Evolutionary conservation across 92 coral and sea anemone genomes (phyloP), one percentile per base, ranked within the genome.

Genomic region (Epizoanthus fatuus): DNA sequence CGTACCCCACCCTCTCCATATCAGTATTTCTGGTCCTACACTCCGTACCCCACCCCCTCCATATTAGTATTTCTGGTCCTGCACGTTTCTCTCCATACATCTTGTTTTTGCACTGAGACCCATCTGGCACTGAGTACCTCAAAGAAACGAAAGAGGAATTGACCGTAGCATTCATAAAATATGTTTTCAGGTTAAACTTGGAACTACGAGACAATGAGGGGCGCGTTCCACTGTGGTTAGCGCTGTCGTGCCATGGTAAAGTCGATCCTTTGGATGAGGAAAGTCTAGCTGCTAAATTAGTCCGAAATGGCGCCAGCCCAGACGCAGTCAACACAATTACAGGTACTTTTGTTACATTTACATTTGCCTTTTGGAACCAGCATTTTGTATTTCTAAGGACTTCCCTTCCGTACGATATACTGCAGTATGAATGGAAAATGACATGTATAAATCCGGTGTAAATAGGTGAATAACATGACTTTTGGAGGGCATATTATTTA

Each of bases 191-290:
- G 67, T 79, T 96, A 20, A 91, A 97, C 84, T 86, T 97, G 7
- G 99, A 97, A 72, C 57, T 97, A 62, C 92, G 95, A 73, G 97
- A 93, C 72, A 87, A 89, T 29, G 87, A 85, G 49, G 94, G 94
- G 3, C 94, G 95, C 35, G 96, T 94, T 17, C 92, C 99, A 4
- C 68, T 97, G 80, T 97, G 99, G 99, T 74, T 97, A 58, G 92
- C 98, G 7, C 73, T 97, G 81, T 88, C 95, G 7, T 86, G 86
- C 76, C 87, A 90, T 59, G 87, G 84, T 12, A 66, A 67, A 17
- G 81, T 88, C 58, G 96, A 97, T 86, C 95, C 99, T 10, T 67
- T 85, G 91, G 97, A 97, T 72, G 99, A 97, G 75, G 99, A 97
- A 62, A 91, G 98, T 54, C 78, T 95, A 58, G 97, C 98, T 5